These are phyloP conservation scores for Percopsis omiscomaycus DNA, from an alignment of 2,797 vertebrate species.

Conservation along the genomic window DNA sequence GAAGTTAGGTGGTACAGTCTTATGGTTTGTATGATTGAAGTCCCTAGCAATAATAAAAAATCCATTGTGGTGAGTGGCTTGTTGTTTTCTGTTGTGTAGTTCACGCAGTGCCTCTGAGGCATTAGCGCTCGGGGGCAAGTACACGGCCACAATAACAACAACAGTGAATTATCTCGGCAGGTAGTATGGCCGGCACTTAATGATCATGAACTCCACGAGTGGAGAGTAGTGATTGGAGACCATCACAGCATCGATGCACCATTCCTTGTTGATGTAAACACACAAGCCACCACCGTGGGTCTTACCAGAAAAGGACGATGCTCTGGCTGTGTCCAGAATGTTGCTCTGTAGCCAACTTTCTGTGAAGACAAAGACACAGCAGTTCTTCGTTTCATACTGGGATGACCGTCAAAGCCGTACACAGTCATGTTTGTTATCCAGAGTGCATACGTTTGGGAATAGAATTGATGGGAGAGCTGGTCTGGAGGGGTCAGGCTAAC, in stretches of 20 bases:
- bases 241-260: slow-evolving; percentile 11
- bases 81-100: too few relatives aligned
- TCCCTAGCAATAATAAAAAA: too few relatives aligned
- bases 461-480: slow-evolving; percentile 16
- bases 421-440: slow-evolving; percentile 26
- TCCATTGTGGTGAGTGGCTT: too few relatives aligned
- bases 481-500: slow-evolving; percentile 3
- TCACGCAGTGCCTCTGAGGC: too few relatives aligned
- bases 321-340: not conserved
- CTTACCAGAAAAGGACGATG: not conserved
- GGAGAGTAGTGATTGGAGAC: not conserved
- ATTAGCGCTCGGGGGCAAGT: too few relatives aligned
- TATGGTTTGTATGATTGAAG: too few relatives aligned
- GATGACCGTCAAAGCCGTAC: slow-evolving; percentile 6
- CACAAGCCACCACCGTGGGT: slow-evolving; percentile 9
- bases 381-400: slow-evolving; percentile 7
- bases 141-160: too few relatives aligned
- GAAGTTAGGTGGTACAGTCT: too few relatives aligned
- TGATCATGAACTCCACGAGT: not conserved
- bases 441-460: slow-evolving; percentile 8
- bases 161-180: slow-evolving; percentile 3
- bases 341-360: slow-evolving; percentile 25
- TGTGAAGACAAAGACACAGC: slow-evolving; percentile 21
- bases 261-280: slow-evolving; percentile 21
- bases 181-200: not conserved